Evolutionary conservation across 2,888 invertebrate species (phyloP).

Genomic region (Eudemis profundana): DNA sequence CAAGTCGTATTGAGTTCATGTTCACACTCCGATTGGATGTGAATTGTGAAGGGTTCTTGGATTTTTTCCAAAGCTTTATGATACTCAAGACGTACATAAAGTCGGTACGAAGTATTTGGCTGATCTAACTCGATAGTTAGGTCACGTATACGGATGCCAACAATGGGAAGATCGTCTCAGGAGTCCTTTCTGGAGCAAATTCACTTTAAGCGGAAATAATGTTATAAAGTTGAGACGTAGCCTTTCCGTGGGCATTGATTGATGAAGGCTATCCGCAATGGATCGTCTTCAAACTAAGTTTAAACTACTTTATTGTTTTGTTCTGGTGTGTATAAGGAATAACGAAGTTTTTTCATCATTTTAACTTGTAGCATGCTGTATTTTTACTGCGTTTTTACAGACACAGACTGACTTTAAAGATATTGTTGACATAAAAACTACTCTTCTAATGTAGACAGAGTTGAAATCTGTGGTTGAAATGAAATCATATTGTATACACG

Average conservation of each 20-base stretch:
- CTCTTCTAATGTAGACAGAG: too few relatives aligned
- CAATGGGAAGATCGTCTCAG: not conserved
- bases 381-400: too few relatives aligned
- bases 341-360: not conserved
- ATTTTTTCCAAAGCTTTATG: constrained; percentile 8
- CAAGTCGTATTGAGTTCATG: not conserved
- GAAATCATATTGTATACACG: too few relatives aligned
- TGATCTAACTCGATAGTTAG: constrained; percentile 1
- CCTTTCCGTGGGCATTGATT: constrained; percentile 24
- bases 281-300: constrained; percentile 24
- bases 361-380: too few relatives aligned
- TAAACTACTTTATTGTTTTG: constrained; percentile 14
- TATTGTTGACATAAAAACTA: too few relatives aligned
- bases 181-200: constrained; percentile 14
- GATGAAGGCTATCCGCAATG: constrained; percentile 19
- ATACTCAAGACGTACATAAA: constrained; percentile 4
- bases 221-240: constrained; percentile 25
- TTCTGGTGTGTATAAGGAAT: not conserved
- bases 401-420: too few relatives aligned
- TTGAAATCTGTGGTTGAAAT: too few relatives aligned
- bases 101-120: not conserved
- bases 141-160: constrained; percentile 19
- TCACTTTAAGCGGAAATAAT: constrained; percentile 28
- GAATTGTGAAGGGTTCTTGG: not conserved
- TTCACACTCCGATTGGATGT: not conserved